Evolutionary conservation across 2,888 invertebrate species (phyloP).

Genomic region (Polyploca ridens): DNA sequence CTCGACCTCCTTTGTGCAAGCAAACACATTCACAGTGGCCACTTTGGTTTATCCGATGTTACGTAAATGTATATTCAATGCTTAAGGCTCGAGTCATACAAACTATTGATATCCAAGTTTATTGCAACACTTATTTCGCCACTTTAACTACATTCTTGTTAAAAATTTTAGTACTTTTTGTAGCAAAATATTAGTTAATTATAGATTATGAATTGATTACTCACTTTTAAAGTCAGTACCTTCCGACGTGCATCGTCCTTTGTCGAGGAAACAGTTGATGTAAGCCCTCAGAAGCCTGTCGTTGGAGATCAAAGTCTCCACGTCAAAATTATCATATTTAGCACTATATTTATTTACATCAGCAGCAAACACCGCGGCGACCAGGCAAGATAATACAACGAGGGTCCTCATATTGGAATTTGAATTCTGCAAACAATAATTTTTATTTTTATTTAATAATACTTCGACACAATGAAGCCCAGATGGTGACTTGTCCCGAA

Average conservation of each 20-base stretch:
- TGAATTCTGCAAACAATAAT: constrained; percentile 47
- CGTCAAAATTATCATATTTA: constrained; percentile 89
- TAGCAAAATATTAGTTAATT: too few relatives aligned
- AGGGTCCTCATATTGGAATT: constrained; percentile 63
- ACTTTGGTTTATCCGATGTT: constrained; percentile 41
- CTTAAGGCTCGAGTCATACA: neutral
- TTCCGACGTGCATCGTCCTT: constrained; percentile 89
- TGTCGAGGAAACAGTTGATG: constrained; percentile 88
- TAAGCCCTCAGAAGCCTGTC: constrained; percentile 89
- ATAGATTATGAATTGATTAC: constrained; percentile 40
- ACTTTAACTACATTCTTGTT: too few relatives aligned
- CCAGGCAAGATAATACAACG: constrained; percentile 62
- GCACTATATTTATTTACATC: constrained; percentile 83
- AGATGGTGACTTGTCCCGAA: constrained; percentile 45
- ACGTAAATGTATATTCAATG: constrained; percentile 30
- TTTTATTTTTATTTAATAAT: constrained; percentile 32
- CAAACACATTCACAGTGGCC: constrained; percentile 23
- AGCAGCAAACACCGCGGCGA: constrained; percentile 62
- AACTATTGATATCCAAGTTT: neutral
- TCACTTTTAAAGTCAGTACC: constrained; percentile 90
- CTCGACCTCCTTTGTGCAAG: constrained; percentile 43
- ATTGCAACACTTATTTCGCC: constrained; percentile 13
- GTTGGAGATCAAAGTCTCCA: constrained; percentile 88
- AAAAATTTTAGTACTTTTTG: constrained; percentile 11
- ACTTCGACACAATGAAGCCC: constrained; percentile 41